Evolutionary conservation across 2,888 invertebrate species (phyloP).

Genomic region (Mythimna loreyi): DNA sequence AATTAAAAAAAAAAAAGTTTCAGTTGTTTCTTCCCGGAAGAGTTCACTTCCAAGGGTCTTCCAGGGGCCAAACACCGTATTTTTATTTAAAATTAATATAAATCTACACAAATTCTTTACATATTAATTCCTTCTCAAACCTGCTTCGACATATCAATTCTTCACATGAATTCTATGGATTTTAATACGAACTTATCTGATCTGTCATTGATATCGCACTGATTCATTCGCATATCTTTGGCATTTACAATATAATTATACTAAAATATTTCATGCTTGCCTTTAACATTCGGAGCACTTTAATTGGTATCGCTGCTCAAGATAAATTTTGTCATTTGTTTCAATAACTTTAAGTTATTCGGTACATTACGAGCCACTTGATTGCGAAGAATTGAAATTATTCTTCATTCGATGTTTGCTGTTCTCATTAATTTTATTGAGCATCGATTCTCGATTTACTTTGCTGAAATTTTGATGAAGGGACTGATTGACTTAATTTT

Average conservation of each 20-base stretch:
- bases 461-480: background rate
- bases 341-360: constrained; percentile 68
- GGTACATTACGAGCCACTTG: constrained; percentile 65
- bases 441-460: constrained; percentile 33
- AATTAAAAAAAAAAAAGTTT: too few species aligned
- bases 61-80: too few species aligned
- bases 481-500: background rate
- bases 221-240: constrained; percentile 16
- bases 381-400: constrained; percentile 71
- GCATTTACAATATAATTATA: constrained; percentile 38
- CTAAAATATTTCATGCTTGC: constrained; percentile 22
- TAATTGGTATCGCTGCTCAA: constrained; percentile 57
- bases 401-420: constrained; percentile 69
- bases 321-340: constrained; percentile 70
- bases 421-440: constrained; percentile 59
- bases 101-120: too few species aligned
- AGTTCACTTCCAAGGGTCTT: too few species aligned
- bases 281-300: constrained; percentile 54
- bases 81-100: too few species aligned
- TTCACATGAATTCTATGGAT: background rate
- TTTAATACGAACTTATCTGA: constrained; percentile 15
- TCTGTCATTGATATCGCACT: constrained; percentile 20
- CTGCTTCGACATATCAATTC: background rate
- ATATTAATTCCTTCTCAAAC: too few species aligned
- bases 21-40: too few species aligned